Conservation (phyloP, 2,113 vertebrate genomes). For the Butorides virescens region DNA sequence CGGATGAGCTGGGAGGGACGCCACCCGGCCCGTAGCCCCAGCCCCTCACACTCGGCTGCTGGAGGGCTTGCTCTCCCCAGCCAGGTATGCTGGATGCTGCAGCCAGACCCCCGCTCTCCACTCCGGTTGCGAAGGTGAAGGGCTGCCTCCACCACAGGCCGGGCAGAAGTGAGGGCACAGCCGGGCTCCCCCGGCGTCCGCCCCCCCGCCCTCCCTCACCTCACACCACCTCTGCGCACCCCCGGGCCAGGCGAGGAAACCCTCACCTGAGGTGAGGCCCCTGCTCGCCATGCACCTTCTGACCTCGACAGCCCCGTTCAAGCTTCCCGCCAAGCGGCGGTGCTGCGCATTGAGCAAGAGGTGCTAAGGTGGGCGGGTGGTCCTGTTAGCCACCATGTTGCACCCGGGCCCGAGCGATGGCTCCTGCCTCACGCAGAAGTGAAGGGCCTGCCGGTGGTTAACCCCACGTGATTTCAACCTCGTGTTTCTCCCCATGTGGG, state of each 20-base stretch:
- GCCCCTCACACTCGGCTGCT: no score
- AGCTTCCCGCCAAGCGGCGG: not conserved
- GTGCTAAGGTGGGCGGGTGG: no score
- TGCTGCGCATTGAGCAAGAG: not conserved
- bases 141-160: no score
- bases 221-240: no score
- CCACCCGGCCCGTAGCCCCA: no score
- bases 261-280: not conserved
- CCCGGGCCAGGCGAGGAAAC: not conserved
- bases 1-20: no score
- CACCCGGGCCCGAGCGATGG: accelerated
- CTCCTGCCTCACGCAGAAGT: no score
- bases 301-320: accelerated
- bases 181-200: not conserved
- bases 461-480: not conserved
- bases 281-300: not conserved
- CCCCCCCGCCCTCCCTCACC: not conserved
- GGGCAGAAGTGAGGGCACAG: no score
- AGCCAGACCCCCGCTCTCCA: no score
- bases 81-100: no score
- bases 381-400: accelerated
- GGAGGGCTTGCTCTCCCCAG: no score
- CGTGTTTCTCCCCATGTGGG: not conserved
- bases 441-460: accelerated
- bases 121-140: no score